Evolutionary conservation across 1,140 invertebrate genomes (phyloP).

Genomic region (Drosophila nannoptera): DNA sequence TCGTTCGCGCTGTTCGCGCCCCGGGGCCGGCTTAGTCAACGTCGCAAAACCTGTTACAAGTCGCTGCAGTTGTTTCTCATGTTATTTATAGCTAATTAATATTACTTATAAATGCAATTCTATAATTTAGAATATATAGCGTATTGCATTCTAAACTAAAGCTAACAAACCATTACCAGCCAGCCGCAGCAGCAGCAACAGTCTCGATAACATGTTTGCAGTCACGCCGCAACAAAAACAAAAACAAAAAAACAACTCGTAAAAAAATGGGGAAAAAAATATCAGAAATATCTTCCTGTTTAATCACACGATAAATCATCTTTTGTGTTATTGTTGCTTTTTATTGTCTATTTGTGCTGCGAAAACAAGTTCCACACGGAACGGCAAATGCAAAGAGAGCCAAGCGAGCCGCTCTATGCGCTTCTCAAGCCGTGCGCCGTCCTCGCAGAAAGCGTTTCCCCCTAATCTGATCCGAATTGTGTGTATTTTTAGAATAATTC

Average conservation of each 20-base stretch:
- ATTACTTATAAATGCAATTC: conserved; percentile 77
- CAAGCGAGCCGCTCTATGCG: conserved; percentile 27
- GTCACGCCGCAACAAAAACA: conserved; percentile 55
- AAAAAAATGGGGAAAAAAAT: conserved; percentile 2
- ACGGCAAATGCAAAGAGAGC: conserved; percentile 34
- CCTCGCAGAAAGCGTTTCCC: too few relatives aligned
- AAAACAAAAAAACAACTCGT: neutral
- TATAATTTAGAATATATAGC: conserved; percentile 71
- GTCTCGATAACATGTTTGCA: conserved; percentile 58
- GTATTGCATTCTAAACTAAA: conserved; percentile 63
- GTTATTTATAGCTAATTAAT: conserved; percentile 77
- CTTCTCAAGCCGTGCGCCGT: conserved; percentile 19
- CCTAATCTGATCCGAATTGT: too few relatives aligned
- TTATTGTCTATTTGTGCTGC: conserved; percentile 54
- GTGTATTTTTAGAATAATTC: too few relatives aligned
- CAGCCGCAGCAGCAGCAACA: conserved; percentile 25
- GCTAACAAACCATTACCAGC: conserved; percentile 49
- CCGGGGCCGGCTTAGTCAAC: conserved; percentile 41
- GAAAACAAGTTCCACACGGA: conserved; percentile 65
- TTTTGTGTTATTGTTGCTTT: conserved; percentile 57
- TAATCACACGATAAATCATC: conserved; percentile 76
- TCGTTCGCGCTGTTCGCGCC: conserved; percentile 27
- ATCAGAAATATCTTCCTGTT: conserved; percentile 71
- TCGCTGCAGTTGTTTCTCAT: conserved; percentile 55
- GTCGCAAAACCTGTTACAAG: conserved; percentile 49